phyloP scores from a whole-genome alignment of 1,140 invertebrate genomes.

The Heterodera schachtii region DNA sequence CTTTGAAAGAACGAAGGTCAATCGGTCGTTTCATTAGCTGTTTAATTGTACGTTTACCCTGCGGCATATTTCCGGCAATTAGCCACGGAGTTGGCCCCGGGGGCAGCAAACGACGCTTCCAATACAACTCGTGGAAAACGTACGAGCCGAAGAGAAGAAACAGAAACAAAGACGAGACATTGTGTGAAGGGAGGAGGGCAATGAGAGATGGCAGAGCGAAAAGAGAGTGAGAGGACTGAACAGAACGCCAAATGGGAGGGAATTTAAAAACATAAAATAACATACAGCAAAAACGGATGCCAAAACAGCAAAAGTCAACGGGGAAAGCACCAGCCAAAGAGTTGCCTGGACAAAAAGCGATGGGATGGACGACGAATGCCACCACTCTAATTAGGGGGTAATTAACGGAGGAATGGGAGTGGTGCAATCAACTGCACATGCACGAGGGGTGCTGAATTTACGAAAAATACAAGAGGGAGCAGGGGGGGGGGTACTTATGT shows the following conservation, averaged over 20 bases:
- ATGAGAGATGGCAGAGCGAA: not conserved
- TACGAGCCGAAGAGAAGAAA: slow-evolving; percentile 36
- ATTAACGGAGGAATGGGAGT: too few species aligned
- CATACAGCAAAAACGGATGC: not conserved
- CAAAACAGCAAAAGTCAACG: not conserved
- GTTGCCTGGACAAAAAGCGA: not conserved
- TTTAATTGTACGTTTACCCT: slow-evolving; percentile 4
- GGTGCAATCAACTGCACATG: too few species aligned
- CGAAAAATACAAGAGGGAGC: too few species aligned
- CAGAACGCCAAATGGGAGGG: not conserved
- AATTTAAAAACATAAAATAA: not conserved
- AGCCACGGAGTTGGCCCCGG: slow-evolving; percentile 59
- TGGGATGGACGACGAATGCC: not conserved
- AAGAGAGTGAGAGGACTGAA: not conserved
- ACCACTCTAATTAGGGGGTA: not conserved
- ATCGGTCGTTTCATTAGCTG: too few species aligned
- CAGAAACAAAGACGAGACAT: slow-evolving; percentile 23
- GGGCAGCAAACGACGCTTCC: slow-evolving; percentile 55
- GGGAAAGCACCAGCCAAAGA: not conserved
- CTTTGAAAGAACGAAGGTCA: not conserved
- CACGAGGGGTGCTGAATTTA: too few species aligned
- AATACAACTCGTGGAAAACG: slow-evolving; percentile 56
- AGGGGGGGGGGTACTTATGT: too few species aligned
- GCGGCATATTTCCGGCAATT: slow-evolving; percentile 54
- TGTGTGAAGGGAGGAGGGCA: not conserved